A percentile compares a stretch with the other conserved stretches of the same genome.
These are phyloP conservation scores for Sterna hirundo DNA, from an alignment of 2,113 vertebrate species.

Conservation along the genomic window DNA sequence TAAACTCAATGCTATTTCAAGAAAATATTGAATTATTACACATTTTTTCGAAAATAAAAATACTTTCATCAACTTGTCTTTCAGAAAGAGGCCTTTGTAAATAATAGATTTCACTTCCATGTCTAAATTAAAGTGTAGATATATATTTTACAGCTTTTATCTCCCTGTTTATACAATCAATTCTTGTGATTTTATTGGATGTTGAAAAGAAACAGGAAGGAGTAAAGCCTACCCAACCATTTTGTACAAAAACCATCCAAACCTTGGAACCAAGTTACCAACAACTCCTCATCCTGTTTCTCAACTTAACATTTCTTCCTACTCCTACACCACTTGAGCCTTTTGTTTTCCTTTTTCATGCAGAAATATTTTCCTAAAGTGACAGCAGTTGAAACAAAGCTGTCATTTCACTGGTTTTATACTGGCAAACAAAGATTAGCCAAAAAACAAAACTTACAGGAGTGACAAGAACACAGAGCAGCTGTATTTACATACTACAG, in stretches of 20 bases:
- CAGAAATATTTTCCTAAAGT: background rate
- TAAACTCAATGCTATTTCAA: background rate
- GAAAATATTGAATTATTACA: background rate
- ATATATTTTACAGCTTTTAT: background rate
- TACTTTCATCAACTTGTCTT: background rate
- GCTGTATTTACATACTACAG: background rate
- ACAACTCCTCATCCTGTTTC: background rate
- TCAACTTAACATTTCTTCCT: background rate
- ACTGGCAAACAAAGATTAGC: background rate
- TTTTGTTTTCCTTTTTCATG: background rate
- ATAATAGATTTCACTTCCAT: background rate
- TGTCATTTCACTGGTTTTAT: background rate
- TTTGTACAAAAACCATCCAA: background rate
- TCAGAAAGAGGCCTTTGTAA: background rate
- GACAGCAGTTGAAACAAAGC: background rate
- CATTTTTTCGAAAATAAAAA: background rate
- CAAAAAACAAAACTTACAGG: background rate
- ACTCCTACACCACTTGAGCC: background rate
- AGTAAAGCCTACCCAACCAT: background rate
- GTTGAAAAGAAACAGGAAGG: background rate
- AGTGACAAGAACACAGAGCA: background rate
- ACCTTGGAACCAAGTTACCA: fast-evolving
- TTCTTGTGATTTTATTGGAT: background rate
- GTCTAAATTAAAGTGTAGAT: background rate
- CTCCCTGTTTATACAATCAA: background rate